Evolutionary conservation across 2,797 vertebrate genomes (phyloP).

Genomic region (Chelmon rostratus): DNA sequence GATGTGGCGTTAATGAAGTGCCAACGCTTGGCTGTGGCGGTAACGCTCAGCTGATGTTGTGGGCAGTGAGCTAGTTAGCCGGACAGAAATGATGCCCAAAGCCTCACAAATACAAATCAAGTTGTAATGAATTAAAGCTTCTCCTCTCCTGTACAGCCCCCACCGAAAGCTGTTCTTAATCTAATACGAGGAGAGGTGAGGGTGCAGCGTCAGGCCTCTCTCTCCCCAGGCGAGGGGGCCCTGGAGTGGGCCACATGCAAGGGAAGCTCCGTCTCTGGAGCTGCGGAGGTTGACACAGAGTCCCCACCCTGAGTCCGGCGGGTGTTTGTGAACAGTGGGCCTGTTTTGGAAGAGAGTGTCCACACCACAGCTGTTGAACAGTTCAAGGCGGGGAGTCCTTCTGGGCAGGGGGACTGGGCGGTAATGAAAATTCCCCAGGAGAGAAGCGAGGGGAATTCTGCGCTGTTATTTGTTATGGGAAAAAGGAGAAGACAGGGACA

Average conservation of each 20-base stretch:
- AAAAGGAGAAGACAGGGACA: constrained; percentile 84
- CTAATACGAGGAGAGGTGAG: constrained; percentile 38
- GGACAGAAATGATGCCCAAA: constrained; percentile 14
- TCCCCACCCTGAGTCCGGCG: constrained; percentile 74
- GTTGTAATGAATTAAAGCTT: constrained; percentile 12
- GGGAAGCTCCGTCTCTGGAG: constrained; percentile 63
- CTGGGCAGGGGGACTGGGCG: constrained; percentile 82
- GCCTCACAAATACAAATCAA: constrained; percentile 9
- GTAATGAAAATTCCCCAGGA: constrained; percentile 86
- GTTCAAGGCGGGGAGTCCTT: constrained; percentile 85
- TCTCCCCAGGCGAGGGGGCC: constrained; percentile 62
- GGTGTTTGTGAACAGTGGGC: constrained; percentile 83
- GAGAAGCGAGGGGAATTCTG: constrained; percentile 84
- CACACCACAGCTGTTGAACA: constrained; percentile 85
- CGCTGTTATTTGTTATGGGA: constrained; percentile 87
- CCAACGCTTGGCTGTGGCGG: neutral
- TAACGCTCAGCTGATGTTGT: neutral
- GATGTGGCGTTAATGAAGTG: neutral
- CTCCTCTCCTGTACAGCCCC: neutral
- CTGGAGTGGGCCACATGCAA: constrained; percentile 62
- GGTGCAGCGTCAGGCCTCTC: constrained; percentile 44
- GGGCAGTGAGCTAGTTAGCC: neutral
- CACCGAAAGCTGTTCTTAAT: constrained; percentile 57
- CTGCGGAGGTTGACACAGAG: constrained; percentile 77
- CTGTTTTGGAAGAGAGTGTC: constrained; percentile 82